These are phyloP conservation scores for Dysmachus trigonus DNA, from an alignment of 2,888 invertebrate species.

Conservation along the genomic window DNA sequence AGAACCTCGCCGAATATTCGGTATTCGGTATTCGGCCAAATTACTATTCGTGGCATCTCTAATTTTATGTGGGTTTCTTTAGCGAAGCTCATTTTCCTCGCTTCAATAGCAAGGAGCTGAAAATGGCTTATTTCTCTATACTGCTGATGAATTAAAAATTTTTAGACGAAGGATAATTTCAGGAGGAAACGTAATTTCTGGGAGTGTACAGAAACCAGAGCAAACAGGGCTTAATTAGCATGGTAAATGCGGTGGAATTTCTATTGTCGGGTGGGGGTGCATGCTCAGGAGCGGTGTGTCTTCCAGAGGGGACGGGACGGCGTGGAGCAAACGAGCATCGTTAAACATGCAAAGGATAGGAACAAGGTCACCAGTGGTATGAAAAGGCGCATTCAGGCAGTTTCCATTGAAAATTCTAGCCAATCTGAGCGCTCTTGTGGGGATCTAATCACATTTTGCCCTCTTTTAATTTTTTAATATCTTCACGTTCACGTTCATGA, in stretches of 20 bases:
- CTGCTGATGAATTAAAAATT: conserved; percentile 4
- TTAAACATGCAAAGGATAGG: conserved; percentile 17
- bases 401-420: neutral
- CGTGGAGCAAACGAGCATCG: neutral
- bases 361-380: conserved; percentile 7
- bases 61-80: neutral
- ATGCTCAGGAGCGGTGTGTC: neutral
- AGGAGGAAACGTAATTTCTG: conserved; percentile 14
- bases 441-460: neutral
- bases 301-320: neutral
- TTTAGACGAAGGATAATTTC: neutral
- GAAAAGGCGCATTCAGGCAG: neutral
- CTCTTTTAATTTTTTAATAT: neutral
- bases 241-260: neutral
- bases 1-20: no score
- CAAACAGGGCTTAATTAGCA: conserved; percentile 5
- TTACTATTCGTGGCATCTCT: no score
- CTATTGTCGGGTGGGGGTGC: neutral
- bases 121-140: neutral
- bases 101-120: neutral
- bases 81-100: neutral
- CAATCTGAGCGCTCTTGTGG: neutral
- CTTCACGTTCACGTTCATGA: neutral
- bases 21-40: no score
- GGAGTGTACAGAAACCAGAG: conserved; percentile 15